These are phyloP conservation scores for Hypselothyrea guttata DNA, from an alignment of 2,888 invertebrate species.

Conservation along the genomic window DNA sequence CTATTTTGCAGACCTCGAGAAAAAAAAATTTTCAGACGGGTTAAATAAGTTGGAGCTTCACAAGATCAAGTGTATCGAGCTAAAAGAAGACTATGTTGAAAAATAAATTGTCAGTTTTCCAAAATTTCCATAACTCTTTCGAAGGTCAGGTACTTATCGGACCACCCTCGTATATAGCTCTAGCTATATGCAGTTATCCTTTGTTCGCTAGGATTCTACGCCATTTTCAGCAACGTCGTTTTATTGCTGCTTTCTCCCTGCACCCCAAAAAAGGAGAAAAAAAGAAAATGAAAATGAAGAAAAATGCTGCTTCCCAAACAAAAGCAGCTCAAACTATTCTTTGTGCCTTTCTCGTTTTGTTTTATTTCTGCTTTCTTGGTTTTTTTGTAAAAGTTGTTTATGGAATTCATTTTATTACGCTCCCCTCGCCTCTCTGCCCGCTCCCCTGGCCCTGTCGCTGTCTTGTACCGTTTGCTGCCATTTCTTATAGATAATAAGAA, in stretches of 20 bases:
- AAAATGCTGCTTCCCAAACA: conserved; percentile 33
- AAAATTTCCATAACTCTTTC: too few relatives aligned
- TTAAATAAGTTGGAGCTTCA: too few relatives aligned
- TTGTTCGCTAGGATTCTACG: conserved; percentile 64
- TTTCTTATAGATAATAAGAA: conserved; percentile 74
- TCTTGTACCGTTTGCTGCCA: conserved; percentile 53
- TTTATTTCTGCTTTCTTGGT: conserved; percentile 23
- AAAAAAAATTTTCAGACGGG: too few relatives aligned
- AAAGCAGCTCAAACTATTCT: conserved; percentile 25
- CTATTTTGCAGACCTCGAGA: too few relatives aligned
- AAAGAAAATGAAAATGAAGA: conserved; percentile 11
- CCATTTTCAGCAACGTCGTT: conserved; percentile 56
- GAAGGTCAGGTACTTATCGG: too few relatives aligned
- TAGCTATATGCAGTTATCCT: conserved; percentile 63
- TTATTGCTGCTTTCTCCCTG: conserved; percentile 32
- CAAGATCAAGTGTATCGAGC: too few relatives aligned
- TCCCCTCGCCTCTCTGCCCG: conserved; percentile 9
- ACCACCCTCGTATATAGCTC: not conserved
- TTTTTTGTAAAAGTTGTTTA: conserved; percentile 72
- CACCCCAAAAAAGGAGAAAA: conserved; percentile 5
- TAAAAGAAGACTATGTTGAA: too few relatives aligned
- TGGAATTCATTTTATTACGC: conserved; percentile 74
- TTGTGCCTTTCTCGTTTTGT: conserved; percentile 16
- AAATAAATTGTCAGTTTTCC: too few relatives aligned
- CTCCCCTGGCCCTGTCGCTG: conserved; percentile 9